phyloP scores from a whole-genome alignment of 2,888 invertebrate species.

The Luperina testacea region DNA sequence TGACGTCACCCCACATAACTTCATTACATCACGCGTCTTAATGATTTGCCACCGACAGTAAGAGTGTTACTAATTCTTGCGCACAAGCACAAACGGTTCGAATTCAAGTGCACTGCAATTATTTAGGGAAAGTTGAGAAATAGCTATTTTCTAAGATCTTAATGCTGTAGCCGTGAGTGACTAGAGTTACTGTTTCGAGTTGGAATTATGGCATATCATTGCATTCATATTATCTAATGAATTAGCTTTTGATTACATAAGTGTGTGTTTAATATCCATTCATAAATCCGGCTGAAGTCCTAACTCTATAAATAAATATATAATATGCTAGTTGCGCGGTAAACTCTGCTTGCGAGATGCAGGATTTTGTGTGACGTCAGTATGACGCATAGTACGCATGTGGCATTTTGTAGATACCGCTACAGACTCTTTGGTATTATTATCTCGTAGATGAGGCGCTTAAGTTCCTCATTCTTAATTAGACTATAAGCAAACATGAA shows the following conservation, averaged over 20 bases:
- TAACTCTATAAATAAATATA: too few relatives aligned
- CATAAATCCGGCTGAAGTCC: too few relatives aligned
- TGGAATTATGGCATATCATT: not conserved
- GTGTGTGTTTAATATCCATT: too few relatives aligned
- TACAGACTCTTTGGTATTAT: not conserved
- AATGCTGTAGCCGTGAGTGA: conserved; percentile 32
- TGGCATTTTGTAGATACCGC: too few relatives aligned
- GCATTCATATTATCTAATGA: not conserved
- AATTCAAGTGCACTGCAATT: conserved; percentile 41
- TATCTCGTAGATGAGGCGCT: not conserved
- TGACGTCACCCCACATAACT: conserved; percentile 19
- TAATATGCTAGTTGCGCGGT: too few relatives aligned
- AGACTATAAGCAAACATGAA: too few relatives aligned
- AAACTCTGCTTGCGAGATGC: too few relatives aligned
- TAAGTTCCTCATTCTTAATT: not conserved
- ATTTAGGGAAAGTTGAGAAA: conserved; percentile 56
- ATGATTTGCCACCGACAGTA: conserved; percentile 23
- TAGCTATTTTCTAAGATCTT: conserved; percentile 40
- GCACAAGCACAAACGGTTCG: conserved; percentile 23
- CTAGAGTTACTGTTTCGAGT: conserved; percentile 10
- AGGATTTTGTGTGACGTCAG: too few relatives aligned
- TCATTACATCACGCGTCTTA: conserved; percentile 13
- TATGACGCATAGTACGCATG: too few relatives aligned
- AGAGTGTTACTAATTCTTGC: conserved; percentile 48
- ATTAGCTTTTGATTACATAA: too few relatives aligned